These are phyloP conservation scores for Noctilio leporinus DNA, from an alignment of 2,113 vertebrate species.

Conservation along the genomic window DNA sequence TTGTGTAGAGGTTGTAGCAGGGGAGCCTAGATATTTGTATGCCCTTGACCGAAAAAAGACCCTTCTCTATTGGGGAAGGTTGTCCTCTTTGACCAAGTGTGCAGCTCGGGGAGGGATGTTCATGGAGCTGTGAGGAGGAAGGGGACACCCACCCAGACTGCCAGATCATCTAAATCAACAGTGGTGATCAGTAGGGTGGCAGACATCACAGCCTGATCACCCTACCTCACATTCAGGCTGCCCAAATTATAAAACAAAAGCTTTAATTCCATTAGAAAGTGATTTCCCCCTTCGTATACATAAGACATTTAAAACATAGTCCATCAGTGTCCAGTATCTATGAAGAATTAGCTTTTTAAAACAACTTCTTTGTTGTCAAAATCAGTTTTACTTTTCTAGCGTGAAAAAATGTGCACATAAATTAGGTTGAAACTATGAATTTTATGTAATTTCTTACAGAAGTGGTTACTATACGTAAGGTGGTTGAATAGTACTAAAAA, in stretches of 20 bases:
- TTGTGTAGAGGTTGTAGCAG: background rate
- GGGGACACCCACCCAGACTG: background rate
- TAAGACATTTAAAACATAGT: background rate
- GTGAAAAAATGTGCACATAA: background rate
- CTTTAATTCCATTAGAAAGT: background rate
- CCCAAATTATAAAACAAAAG: constrained; percentile 3
- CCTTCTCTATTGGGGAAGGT: background rate
- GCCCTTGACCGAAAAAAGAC: background rate
- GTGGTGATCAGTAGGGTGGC: background rate
- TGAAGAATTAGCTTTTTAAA: constrained; percentile 4
- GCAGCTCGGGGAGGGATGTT: background rate
- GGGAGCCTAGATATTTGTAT: background rate
- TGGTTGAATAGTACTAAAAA: background rate
- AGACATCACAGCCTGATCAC: background rate
- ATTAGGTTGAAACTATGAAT: background rate
- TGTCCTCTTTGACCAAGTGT: background rate
- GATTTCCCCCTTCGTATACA: background rate
- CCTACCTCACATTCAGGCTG: background rate
- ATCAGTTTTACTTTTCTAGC: background rate
- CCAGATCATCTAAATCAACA: background rate
- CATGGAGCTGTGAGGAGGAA: background rate
- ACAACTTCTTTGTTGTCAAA: background rate
- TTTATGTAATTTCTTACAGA: constrained; percentile 1
- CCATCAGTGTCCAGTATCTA: background rate
- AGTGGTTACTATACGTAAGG: background rate